Evolutionary conservation across 2,888 invertebrate genomes (phyloP).

Genomic region (Cosmia trapezina): DNA sequence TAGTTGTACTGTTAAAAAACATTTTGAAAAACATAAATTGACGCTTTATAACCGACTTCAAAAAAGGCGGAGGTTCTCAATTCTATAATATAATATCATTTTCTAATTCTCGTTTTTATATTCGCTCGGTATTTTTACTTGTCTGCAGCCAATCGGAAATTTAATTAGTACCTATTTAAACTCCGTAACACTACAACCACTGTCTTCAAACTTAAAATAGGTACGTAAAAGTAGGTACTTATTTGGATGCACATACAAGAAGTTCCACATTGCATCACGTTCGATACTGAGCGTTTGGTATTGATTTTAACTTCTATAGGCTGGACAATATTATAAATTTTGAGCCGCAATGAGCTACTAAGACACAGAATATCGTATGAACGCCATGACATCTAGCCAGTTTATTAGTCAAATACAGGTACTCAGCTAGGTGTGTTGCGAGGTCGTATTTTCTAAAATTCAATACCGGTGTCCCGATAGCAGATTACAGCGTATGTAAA

Average conservation of each 20-base stretch:
- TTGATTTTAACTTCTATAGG: conserved; percentile 1
- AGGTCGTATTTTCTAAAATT: conserved; percentile 79
- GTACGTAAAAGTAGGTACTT: not conserved
- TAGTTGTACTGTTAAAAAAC: conserved; percentile 36
- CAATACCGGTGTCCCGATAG: conserved; percentile 74
- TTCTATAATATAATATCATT: no score
- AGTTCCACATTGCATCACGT: not conserved
- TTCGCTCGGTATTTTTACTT: not conserved
- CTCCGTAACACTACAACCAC: not conserved
- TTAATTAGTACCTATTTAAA: not conserved
- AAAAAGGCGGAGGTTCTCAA: no score
- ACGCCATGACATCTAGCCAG: no score
- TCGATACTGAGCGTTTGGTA: not conserved
- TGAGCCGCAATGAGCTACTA: not conserved
- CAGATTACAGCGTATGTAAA: conserved; percentile 52
- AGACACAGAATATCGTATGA: not conserved
- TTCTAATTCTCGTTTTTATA: not conserved
- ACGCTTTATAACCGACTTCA: no score
- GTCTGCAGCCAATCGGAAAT: not conserved
- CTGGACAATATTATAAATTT: not conserved
- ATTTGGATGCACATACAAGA: no score
- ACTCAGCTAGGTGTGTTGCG: conserved; percentile 16
- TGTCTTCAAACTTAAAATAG: not conserved
- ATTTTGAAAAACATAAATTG: not conserved
- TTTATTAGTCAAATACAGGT: no score